Percentiles rank a stretch among this genome's conserved stretches.
Conservation (phyloP, 1,140 invertebrate species). For the Dicyema japonicum region DNA sequence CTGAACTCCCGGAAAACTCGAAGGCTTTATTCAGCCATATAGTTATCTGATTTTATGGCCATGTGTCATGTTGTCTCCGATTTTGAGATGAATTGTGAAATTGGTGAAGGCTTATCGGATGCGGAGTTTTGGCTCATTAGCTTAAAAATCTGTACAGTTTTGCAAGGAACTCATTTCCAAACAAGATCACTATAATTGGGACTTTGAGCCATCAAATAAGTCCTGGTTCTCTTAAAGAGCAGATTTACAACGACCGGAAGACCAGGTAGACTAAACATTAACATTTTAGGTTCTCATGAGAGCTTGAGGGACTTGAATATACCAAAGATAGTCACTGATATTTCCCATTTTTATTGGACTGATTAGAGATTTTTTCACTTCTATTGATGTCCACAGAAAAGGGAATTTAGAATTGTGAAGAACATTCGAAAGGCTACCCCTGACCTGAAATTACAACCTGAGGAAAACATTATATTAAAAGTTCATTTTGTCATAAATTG, state of each 20-base stretch:
- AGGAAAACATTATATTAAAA: constrained; percentile 76
- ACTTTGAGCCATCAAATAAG: constrained; percentile 71
- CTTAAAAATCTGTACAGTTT: constrained; percentile 75
- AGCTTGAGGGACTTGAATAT: constrained; percentile 77
- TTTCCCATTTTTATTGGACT: constrained; percentile 77
- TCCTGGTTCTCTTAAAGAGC: constrained; percentile 65
- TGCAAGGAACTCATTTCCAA: constrained; percentile 73
- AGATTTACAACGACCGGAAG: constrained; percentile 60
- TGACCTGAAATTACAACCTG: constrained; percentile 45
- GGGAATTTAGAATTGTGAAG: constrained; percentile 69
- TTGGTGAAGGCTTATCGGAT: constrained; percentile 79
- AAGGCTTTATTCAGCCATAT: constrained; percentile 45
- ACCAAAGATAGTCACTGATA: constrained; percentile 71
- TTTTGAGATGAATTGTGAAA: constrained; percentile 80
- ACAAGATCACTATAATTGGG: constrained; percentile 90
- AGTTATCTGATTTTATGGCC: no score
- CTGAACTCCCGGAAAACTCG: constrained; percentile 52
- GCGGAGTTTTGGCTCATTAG: constrained; percentile 57
- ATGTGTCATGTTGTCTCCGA: constrained; percentile 91
- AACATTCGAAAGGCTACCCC: constrained; percentile 54
- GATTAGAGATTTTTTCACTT: constrained; percentile 70
- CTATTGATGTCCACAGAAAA: constrained; percentile 54
- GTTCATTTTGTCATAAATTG: constrained; percentile 14
- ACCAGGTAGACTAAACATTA: constrained; percentile 24
- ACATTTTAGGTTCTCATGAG: constrained; percentile 44